Evolutionary conservation across 2,797 vertebrate species (phyloP), one percentile per base, ranked within the genome.

Genomic region (Xiphorhynchus erythropygius): DNA sequence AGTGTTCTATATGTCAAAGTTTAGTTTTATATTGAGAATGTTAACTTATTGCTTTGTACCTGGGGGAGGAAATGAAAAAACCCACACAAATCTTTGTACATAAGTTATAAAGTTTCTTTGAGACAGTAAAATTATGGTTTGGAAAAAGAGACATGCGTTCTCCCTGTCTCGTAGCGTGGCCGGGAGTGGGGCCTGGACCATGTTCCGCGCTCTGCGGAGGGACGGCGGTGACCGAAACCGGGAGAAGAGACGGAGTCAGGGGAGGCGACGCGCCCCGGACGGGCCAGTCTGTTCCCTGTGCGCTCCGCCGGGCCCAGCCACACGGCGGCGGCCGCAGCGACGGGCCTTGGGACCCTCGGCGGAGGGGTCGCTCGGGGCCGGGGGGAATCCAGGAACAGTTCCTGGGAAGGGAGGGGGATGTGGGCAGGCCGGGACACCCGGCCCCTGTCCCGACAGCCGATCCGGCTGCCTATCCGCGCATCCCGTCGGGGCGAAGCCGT

Each of bases 11-110:
- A 98, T 98, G 99, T 98, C 98, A 98, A 99, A 98, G 98, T 99
- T 99, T 99, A 99, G 98, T 99, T 99, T 99, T 99, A 99, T 99
- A 99, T 98, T 98, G 98, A 99, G 98, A 98, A 98, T 98, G 98
- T 99, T 99, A 99, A 99, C 98, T 99, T 99, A 99, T 99, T 99
- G 97, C 98, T 99, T 99, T 98, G 98, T 99, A 99, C 97, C 97
- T 98, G 97, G 97, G 91, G 46, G 69, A 98, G 97, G 84, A 93
- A 91, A 93, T 41, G 23, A 30, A 64, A 80, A 39, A 39, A 21
- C 13, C 2, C 84, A 63, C 77, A 67, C 69, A 96, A 96, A 98
- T 90, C 98, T 98, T 98, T 99, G 98, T 99, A 99, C 97, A 99
- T 98, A 98, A 97, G 98, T 98, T 99, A 98, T 98, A 99, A 98